These are phyloP conservation scores for Pantherophis guttatus DNA, from an alignment of 2,113 vertebrate genomes.

Conservation along the genomic window DNA sequence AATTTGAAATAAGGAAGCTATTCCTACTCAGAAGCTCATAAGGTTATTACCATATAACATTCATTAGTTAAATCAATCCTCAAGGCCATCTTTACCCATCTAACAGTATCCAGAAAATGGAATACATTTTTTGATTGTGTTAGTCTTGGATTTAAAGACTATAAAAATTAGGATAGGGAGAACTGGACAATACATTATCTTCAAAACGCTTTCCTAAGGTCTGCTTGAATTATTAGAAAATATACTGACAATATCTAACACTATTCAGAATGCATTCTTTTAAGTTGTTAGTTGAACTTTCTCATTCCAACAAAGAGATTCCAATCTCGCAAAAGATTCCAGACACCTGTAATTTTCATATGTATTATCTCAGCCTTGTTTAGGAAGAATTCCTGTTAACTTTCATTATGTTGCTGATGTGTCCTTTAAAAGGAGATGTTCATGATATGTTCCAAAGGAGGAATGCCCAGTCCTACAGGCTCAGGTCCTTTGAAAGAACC, in stretches of 20 bases:
- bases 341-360: neutral
- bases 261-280: neutral
- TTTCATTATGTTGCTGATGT: neutral
- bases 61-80: neutral
- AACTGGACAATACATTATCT: neutral
- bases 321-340: neutral
- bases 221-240: neutral
- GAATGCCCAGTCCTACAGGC: neutral
- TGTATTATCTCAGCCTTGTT: neutral
- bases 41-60: neutral
- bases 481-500: neutral
- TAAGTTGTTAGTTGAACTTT: neutral
- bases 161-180: neutral
- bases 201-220: neutral
- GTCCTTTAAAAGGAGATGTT: neutral
- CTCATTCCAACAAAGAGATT: neutral
- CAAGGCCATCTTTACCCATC: neutral
- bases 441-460: neutral
- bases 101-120: neutral
- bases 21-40: neutral
- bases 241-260: neutral
- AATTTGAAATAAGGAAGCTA: neutral
- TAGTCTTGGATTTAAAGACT: neutral
- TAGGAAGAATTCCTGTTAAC: neutral
- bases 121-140: neutral